A percentile compares a stretch with the other conserved stretches of the same genome.
These are phyloP conservation scores for Ptilonorhynchus violaceus DNA, from an alignment of 2,113 vertebrate genomes.

Conservation along the genomic window DNA sequence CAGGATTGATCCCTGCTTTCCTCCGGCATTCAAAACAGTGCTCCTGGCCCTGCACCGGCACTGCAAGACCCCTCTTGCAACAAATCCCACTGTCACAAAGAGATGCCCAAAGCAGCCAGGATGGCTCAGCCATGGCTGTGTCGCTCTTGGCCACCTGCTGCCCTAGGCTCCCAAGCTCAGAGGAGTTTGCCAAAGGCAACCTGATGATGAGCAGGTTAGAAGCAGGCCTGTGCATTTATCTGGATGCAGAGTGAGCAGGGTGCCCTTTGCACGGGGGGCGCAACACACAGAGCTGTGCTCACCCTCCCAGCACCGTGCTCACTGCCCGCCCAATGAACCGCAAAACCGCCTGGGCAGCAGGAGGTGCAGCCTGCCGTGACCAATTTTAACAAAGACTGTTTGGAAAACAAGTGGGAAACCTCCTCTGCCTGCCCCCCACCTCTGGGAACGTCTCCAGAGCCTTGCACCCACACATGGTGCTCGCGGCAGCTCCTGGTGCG, in stretches of 20 bases:
- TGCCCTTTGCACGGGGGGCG: not conserved
- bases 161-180: not conserved
- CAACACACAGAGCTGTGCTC: not conserved
- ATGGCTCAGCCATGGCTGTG: not conserved
- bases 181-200: not conserved
- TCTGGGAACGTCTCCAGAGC: not conserved
- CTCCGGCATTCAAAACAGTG: not conserved
- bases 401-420: not conserved
- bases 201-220: not conserved
- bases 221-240: not conserved
- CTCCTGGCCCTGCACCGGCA: not conserved
- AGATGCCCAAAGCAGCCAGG: not conserved
- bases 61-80: not conserved
- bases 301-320: rapidly evolving
- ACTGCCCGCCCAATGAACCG: not conserved
- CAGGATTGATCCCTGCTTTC: not conserved
- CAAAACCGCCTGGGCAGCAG: not conserved
- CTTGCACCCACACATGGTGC: not conserved
- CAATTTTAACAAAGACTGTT: not conserved
- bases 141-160: not conserved
- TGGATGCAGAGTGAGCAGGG: rapidly evolving
- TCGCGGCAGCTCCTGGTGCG: rapidly evolving
- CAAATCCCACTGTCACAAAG: not conserved
- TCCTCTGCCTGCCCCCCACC: not conserved
- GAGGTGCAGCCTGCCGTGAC: not conserved